Conservation (phyloP, 23 tunicate species). For the Corella eumyota region DNA sequence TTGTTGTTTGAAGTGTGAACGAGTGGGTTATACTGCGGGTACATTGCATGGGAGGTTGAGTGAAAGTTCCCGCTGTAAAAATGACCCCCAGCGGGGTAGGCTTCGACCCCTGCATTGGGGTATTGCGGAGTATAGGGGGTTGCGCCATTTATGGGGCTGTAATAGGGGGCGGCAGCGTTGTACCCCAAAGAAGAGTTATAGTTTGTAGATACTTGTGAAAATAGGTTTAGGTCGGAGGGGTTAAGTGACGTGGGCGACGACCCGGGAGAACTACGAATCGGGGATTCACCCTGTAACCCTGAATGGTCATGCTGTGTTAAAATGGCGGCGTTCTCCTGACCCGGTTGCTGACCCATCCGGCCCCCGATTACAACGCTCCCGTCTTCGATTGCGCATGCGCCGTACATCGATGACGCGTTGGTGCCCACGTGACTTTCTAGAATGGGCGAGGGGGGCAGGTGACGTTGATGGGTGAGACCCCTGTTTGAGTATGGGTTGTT, state of each 20-base stretch:
- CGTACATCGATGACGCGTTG: background rate
- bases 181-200: constrained; percentile 9
- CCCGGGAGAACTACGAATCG: constrained; percentile 20
- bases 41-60: constrained; percentile 24
- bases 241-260: constrained; percentile 1
- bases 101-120: constrained; percentile 8
- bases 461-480: constrained; percentile 9
- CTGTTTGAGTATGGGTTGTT: constrained; percentile 40
- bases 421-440: background rate
- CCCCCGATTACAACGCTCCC: too few relatives aligned
- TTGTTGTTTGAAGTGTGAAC: constrained; percentile 14
- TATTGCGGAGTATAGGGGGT: constrained; percentile 14
- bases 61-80: constrained; percentile 34
- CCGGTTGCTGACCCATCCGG: too few relatives aligned
- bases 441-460: constrained; percentile 5
- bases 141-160: constrained; percentile 4
- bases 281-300: constrained; percentile 19
- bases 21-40: constrained; percentile 40
- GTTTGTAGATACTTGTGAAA: constrained; percentile 3
- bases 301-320: background rate
- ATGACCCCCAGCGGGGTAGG: constrained; percentile 21
- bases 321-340: constrained; percentile 1
- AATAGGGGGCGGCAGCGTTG: constrained; percentile 25
- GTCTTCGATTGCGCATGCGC: constrained; percentile 6
- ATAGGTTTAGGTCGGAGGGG: background rate